Conservation (phyloP, 2,888 invertebrate species). For the Pristionchus mayeri region DNA sequence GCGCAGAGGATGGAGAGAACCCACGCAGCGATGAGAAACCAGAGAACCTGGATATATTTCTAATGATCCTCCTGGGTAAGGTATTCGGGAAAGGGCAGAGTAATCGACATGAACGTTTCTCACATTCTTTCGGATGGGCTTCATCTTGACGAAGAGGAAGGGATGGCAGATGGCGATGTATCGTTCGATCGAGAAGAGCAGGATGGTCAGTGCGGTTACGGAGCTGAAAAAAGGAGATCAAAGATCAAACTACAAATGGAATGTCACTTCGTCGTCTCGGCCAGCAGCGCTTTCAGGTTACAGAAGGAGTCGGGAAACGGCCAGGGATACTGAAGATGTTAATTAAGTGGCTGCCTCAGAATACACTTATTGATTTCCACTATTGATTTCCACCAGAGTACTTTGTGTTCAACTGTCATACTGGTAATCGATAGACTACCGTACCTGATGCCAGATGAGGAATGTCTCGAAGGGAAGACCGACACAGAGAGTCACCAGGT, state of each 20-base stretch:
- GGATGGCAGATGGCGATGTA: constrained; percentile 69
- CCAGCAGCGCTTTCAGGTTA: constrained; percentile 64
- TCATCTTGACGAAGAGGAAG: constrained; percentile 58
- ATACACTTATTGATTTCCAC: no score
- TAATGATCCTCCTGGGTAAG: background rate
- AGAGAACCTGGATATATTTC: constrained; percentile 14
- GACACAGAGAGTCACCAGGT: constrained; percentile 63
- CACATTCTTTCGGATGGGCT: constrained; percentile 58
- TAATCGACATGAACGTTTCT: background rate
- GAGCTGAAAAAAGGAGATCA: constrained; percentile 53
- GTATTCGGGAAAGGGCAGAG: background rate
- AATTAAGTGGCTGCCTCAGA: background rate
- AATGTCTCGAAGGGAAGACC: constrained; percentile 67
- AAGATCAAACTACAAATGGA: background rate
- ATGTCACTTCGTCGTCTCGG: constrained; percentile 65
- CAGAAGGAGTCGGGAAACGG: constrained; percentile 67
- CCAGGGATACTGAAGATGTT: constrained; percentile 62
- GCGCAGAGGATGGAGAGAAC: constrained; percentile 63
- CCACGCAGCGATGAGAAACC: constrained; percentile 58
- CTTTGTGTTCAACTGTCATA: no score
- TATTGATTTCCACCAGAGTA: no score
- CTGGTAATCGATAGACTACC: background rate
- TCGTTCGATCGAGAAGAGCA: constrained; percentile 66
- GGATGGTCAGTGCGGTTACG: constrained; percentile 65
- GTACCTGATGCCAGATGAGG: constrained; percentile 62